Evolutionary conservation across 2,888 invertebrate genomes (phyloP).

Genomic region (Drosophila subsilvestris): DNA sequence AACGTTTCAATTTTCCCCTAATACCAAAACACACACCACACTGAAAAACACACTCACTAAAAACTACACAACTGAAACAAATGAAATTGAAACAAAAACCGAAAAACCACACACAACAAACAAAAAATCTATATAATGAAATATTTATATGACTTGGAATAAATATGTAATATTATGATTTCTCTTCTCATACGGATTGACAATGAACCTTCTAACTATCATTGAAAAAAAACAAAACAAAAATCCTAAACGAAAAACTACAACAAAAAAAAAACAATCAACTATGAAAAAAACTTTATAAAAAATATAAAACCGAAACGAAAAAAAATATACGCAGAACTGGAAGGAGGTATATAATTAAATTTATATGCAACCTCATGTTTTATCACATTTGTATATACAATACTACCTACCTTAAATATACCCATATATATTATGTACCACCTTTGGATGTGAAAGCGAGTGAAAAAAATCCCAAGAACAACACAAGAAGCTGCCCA

Average conservation of each 20-base stretch:
- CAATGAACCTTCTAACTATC: conserved; percentile 48
- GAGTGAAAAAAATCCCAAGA: conserved; percentile 34
- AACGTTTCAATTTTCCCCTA: not conserved
- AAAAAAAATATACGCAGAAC: conserved; percentile 78
- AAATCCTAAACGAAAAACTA: conserved; percentile 42
- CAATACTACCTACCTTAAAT: conserved; percentile 10
- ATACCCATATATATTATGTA: conserved; percentile 1
- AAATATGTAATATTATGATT: conserved; percentile 71
- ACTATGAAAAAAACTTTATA: conserved; percentile 23
- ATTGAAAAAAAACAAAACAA: conserved; percentile 36
- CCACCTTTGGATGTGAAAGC: conserved; percentile 49
- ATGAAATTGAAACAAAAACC: not conserved
- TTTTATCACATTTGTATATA: conserved; percentile 61
- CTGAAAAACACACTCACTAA: not conserved
- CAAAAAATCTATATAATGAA: conserved; percentile 10
- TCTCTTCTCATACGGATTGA: conserved; percentile 74
- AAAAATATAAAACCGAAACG: conserved; percentile 41
- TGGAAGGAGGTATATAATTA: conserved; percentile 84
- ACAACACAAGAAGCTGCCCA: conserved; percentile 13
- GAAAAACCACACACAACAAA: not conserved
- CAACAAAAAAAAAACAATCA: conserved; percentile 37
- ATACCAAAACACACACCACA: not conserved
- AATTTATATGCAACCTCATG: conserved; percentile 74
- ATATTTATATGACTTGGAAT: conserved; percentile 30
- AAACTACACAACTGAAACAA: too few species aligned